A percentile compares a stretch with the other conserved stretches of the same genome.
These are phyloP conservation scores for Erethizon dorsatum DNA, from an alignment of 2,797 vertebrate species.

Conservation along the genomic window DNA sequence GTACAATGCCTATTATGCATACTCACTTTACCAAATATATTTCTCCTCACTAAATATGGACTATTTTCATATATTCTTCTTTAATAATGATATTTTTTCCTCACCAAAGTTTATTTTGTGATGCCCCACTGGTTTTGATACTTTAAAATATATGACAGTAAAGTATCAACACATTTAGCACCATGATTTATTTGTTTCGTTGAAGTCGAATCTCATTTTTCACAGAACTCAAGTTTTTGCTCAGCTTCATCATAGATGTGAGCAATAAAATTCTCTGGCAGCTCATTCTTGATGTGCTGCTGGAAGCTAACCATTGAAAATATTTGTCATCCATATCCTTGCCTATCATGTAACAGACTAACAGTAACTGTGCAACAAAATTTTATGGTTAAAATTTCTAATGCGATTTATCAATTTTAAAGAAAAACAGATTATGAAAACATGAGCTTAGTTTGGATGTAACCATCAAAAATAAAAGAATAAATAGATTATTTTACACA, in stretches of 20 bases:
- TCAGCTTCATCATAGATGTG: slow-evolving; percentile 67
- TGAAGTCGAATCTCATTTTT: slow-evolving; percentile 52
- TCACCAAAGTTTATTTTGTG: slow-evolving; percentile 51
- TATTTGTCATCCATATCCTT: background rate
- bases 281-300: slow-evolving; percentile 23
- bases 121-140: slow-evolving; percentile 15
- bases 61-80: slow-evolving; percentile 9
- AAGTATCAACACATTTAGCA: slow-evolving; percentile 38
- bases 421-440: slow-evolving; percentile 10
- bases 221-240: slow-evolving; percentile 27
- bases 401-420: slow-evolving; percentile 8
- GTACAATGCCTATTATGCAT: background rate
- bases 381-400: background rate
- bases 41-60: slow-evolving; percentile 48
- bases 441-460: background rate
- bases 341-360: background rate
- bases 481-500: slow-evolving; percentile 52
- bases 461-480: slow-evolving; percentile 37
- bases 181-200: slow-evolving; percentile 9
- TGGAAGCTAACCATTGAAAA: background rate
- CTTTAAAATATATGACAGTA: background rate
- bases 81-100: slow-evolving; percentile 16
- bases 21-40: slow-evolving; percentile 65
- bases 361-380: background rate
- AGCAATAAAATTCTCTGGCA: slow-evolving; percentile 80